A percentile compares a stretch with the other conserved stretches of the same genome.
Evolutionary conservation across 2,888 invertebrate genomes (phyloP).

Genomic region (Zaprionus obscuricornis): DNA sequence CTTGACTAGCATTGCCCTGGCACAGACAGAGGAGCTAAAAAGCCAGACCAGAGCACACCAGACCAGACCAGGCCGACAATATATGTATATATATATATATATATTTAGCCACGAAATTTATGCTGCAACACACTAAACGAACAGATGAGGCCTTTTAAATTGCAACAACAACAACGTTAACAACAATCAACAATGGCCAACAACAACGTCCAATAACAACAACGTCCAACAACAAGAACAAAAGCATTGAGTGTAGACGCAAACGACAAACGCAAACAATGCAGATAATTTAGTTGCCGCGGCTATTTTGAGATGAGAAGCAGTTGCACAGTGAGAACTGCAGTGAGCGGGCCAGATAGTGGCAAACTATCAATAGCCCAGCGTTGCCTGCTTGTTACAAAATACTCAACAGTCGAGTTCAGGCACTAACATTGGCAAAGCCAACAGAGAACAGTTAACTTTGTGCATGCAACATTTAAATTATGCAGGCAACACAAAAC

Average conservation of each 20-base stretch:
- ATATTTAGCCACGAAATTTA: slow-evolving; percentile 74
- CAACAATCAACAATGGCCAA: slow-evolving; percentile 9
- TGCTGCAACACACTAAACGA: slow-evolving; percentile 66
- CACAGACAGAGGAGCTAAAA: slow-evolving; percentile 28
- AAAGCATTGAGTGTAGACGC: slow-evolving; percentile 14
- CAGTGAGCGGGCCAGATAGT: background rate
- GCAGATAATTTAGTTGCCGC: slow-evolving; percentile 73
- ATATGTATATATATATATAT: no score
- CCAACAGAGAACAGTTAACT: slow-evolving; percentile 71
- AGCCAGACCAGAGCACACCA: slow-evolving; percentile 13
- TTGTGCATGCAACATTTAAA: slow-evolving; percentile 67
- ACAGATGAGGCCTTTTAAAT: slow-evolving; percentile 45
- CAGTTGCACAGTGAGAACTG: slow-evolving; percentile 4
- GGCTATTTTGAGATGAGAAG: slow-evolving; percentile 52
- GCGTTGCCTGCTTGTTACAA: background rate
- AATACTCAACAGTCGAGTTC: no score
- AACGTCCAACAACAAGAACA: no score
- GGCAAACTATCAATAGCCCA: no score
- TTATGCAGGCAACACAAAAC: slow-evolving; percentile 68
- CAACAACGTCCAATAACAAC: no score
- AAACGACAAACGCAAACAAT: slow-evolving; percentile 70
- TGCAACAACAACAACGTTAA: slow-evolving; percentile 28
- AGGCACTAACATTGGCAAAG: no score
- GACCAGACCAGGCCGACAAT: slow-evolving; percentile 37
- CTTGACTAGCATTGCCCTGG: no score